Base-by-base conservation (phyloP, 2,888 invertebrate genomes). In the Pyrgus malvae region DNA sequence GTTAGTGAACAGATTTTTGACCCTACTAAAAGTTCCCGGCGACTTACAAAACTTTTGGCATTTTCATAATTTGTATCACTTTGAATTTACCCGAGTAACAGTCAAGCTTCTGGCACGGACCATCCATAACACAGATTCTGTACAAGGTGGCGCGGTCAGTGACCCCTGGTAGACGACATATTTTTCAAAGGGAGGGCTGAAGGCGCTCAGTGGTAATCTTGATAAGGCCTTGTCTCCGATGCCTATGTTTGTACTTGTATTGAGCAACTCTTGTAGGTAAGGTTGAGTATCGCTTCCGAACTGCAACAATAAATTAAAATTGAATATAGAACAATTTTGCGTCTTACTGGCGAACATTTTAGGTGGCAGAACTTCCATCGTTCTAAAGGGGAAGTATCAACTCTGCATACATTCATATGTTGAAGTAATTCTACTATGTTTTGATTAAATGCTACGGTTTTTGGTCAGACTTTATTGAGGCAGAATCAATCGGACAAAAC, bases 91-190 rank as follows among this genome's bases (percentile, higher is more conserved):
- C 68, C 80, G 72, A 1, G 63, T 65, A 1, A 88, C 69, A 14
- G 73, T 62, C 29, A 85, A 54, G 3, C 77, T 59, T 41, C 63
- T 76, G 0, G 70, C 81, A 45, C 85, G 72, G 2, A 88, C 58
- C 1, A 88, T 48, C 87, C 87, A 88, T 19, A 83, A 49, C 0
- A 86, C 83, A 0, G 78, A 62, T 49, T 87, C 83, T 0, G 77
- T 77, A 51, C 87, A 88, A 0, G 87, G 87, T 1, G 87, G 87
- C 0, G 58, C 35, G 0, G 83, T 74, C 49, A 86, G 45, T 0
- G 87, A 88, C 0, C 87, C 87, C 7, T 85, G 80, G 57, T 88
- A 88, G 35, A 70, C 70, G 0, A 69, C 85, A 44, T 85, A 85
- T 44, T 78, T 68, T 40, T 69, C 69, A 56, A 87, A 75, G 0